Conservation (phyloP, 2,113 vertebrate genomes). For the Sapajus apella region DNA sequence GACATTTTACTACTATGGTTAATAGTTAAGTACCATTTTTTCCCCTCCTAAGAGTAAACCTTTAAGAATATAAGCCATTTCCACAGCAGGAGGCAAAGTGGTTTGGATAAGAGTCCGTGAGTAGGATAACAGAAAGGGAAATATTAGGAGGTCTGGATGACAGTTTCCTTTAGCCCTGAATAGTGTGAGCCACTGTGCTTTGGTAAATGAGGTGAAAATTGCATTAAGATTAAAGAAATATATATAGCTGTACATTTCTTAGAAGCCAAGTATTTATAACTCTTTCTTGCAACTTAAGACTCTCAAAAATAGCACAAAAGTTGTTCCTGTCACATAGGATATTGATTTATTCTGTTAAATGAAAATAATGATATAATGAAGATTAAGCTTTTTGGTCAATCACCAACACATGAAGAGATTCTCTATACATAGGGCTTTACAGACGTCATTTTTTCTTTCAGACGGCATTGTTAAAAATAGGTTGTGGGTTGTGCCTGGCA, state of each 20-base stretch:
- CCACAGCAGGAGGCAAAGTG: conserved; percentile 18
- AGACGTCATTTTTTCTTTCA: neutral
- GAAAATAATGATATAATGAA: neutral
- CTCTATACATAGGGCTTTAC: neutral
- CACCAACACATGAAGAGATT: neutral
- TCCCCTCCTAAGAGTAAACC: neutral
- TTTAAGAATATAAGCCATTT: conserved; percentile 58
- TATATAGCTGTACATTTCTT: neutral
- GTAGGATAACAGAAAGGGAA: conserved; percentile 37
- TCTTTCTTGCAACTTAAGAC: neutral
- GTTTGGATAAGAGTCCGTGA: conserved; percentile 48
- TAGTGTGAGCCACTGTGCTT: neutral
- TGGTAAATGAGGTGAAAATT: conserved; percentile 19
- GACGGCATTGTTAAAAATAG: neutral
- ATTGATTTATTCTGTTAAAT: neutral
- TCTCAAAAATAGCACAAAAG: neutral
- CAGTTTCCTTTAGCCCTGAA: conserved; percentile 35
- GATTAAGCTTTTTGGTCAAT: neutral
- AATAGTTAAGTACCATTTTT: conserved; percentile 41
- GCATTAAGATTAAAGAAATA: conserved; percentile 1
- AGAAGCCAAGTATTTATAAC: neutral
- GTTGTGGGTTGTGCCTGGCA: neutral
- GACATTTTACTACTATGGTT: conserved; percentile 23
- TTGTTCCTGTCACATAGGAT: neutral
- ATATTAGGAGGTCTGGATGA: conserved; percentile 43